phyloP scores from a whole-genome alignment of 1,140 invertebrate genomes.

The Trialeurodes vaporariorum region DNA sequence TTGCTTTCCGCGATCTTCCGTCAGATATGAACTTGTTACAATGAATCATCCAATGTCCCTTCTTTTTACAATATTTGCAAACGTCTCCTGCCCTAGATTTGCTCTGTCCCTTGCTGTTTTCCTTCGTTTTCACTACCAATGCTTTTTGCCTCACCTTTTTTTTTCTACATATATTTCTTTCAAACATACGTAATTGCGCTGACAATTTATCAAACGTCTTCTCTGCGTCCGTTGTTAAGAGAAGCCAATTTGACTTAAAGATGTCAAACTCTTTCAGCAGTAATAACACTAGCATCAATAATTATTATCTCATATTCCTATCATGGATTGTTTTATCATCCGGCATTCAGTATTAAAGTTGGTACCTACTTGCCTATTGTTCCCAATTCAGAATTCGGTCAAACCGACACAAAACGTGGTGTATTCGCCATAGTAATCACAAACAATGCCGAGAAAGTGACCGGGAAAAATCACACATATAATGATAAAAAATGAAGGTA shows the following conservation, averaged over 20 bases:
- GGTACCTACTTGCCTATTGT: too few relatives aligned
- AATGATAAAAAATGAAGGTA: too few relatives aligned
- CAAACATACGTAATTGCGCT: conserved; percentile 22
- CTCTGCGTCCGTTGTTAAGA: conserved; percentile 22
- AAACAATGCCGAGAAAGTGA: too few relatives aligned
- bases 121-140: conserved; percentile 18
- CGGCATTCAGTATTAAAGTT: too few relatives aligned
- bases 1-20: conserved; percentile 17
- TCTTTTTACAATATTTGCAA: conserved; percentile 4
- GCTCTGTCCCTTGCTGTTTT: too few relatives aligned
- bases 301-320: too few relatives aligned
- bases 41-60: conserved; percentile 23
- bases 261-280: conserved; percentile 24
- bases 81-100: neutral
- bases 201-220: conserved; percentile 26
- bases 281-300: too few relatives aligned
- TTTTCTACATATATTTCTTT: conserved; percentile 22
- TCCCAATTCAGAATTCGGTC: too few relatives aligned
- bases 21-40: conserved; percentile 27
- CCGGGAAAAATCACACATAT: too few relatives aligned
- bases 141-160: conserved; percentile 19
- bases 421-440: too few relatives aligned
- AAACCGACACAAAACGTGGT: too few relatives aligned
- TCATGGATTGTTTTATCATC: too few relatives aligned
- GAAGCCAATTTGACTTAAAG: conserved; percentile 26